Conservation (phyloP, 2,113 vertebrate genomes). For the rabbit (Oryctolagus cuniculus) region mOryCun1.1 NC_091452.1:27905501-27906000, state of each 20-base stretch:
- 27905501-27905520: not conserved
- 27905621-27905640: not conserved
- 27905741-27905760: not conserved
- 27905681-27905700: not conserved
- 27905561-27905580: not conserved
- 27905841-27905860: too few species aligned
- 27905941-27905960: not conserved
- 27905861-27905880: not conserved
- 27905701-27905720: not conserved
- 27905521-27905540: not conserved
- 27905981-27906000: not conserved
- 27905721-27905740: not conserved
- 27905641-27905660: not conserved
- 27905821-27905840: too few species aligned
- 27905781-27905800: not conserved
- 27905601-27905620: not conserved
- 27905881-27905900: not conserved
- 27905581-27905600: not conserved
- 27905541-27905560: not conserved
- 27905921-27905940: not conserved
- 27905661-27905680: not conserved
- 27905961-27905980: not conserved
- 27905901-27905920: not conserved
- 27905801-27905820: too few species aligned
- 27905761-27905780: fast-evolving